Percentiles rank a stretch among this genome's conserved stretches.
Evolutionary conservation across 2,113 vertebrate species (phyloP).

Genomic region (Gila orcuttii): DNA sequence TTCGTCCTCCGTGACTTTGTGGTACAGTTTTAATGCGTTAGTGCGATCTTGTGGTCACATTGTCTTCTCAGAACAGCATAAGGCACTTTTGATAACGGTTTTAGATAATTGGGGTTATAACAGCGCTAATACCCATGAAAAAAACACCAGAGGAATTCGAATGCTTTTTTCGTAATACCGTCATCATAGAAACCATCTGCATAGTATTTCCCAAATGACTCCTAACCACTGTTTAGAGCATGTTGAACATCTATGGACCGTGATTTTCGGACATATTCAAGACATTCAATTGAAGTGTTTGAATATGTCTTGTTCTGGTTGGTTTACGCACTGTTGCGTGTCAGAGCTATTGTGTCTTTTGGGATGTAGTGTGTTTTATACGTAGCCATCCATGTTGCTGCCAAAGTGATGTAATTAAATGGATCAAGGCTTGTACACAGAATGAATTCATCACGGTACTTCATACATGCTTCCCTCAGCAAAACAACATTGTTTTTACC

Average conservation of each 20-base stretch:
- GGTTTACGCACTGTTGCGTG: neutral
- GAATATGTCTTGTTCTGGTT: neutral
- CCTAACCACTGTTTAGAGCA: neutral
- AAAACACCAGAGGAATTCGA: too few relatives aligned
- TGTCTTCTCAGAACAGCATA: too few relatives aligned
- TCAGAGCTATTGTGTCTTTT: neutral
- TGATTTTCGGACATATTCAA: neutral
- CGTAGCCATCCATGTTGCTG: neutral
- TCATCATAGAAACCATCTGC: neutral
- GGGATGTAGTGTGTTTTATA: neutral
- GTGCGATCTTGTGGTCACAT: too few relatives aligned
- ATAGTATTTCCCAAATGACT: neutral
- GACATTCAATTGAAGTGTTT: slow-evolving; percentile 15
- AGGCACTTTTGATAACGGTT: too few relatives aligned
- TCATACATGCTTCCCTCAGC: neutral
- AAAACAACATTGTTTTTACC: slow-evolving; percentile 15
- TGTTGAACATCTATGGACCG: neutral
- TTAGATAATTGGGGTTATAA: too few relatives aligned
- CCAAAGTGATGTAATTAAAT: slow-evolving; percentile 10
- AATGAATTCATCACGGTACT: slow-evolving; percentile 9
- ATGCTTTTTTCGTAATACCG: too few relatives aligned
- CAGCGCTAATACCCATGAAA: too few relatives aligned
- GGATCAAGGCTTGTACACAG: slow-evolving; percentile 10
- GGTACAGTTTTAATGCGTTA: neutral
- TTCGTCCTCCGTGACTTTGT: neutral